Evolutionary conservation across 2,113 vertebrate species (phyloP).

Genomic region (human): GRCh38 chrX:152819501-152820000

Average conservation of each 20-base stretch:
- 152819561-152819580: neutral
- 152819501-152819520: neutral
- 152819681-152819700: neutral
- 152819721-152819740: neutral
- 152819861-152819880: neutral
- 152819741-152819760: neutral
- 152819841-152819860: neutral
- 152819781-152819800: neutral
- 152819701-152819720: neutral
- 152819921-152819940: neutral
- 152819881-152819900: neutral
- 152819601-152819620: neutral
- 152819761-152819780: neutral
- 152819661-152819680: neutral
- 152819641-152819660: neutral
- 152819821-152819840: neutral
- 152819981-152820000: neutral
- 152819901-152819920: neutral
- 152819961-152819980: neutral
- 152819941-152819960: neutral
- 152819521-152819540: neutral
- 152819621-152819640: neutral
- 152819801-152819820: neutral
- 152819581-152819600: neutral
- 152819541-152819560: neutral